Percentiles rank a stretch among this genome's conserved stretches.
These are phyloP conservation scores for Potamilus streckersoni DNA, from an alignment of 1,140 invertebrate species.

Conservation along the genomic window DNA sequence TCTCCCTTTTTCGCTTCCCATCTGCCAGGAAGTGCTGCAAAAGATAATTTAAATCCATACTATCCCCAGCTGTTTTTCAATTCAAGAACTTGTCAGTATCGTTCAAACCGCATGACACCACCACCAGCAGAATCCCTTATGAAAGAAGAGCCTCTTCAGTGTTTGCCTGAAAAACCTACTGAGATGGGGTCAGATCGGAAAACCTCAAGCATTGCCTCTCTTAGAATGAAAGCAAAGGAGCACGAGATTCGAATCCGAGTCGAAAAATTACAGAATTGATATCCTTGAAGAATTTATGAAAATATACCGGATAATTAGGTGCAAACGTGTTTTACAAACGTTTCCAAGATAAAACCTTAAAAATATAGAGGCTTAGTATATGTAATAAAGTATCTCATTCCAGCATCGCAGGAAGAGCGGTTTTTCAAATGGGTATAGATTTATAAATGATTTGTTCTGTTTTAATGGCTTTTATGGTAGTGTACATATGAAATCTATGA, in stretches of 20 bases:
- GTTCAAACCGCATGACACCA: neutral
- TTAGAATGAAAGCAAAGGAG: constrained; percentile 5
- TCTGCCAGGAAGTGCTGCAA: constrained; percentile 6
- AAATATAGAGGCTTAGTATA: too few species aligned
- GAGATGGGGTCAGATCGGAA: neutral
- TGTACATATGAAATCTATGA: too few species aligned
- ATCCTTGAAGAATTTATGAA: too few species aligned
- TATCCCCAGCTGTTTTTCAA: neutral
- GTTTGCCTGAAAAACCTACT: neutral
- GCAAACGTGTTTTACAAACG: too few species aligned
- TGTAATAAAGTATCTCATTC: too few species aligned
- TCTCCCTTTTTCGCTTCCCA: neutral
- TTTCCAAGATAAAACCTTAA: too few species aligned
- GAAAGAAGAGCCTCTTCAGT: neutral
- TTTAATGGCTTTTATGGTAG: too few species aligned
- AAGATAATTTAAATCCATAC: neutral
- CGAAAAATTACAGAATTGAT: too few species aligned
- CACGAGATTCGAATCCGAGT: neutral
- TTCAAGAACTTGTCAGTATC: neutral
- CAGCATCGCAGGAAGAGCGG: too few species aligned
- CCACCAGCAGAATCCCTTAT: neutral
- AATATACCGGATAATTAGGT: too few species aligned
- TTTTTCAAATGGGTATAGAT: too few species aligned
- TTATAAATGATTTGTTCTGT: too few species aligned
- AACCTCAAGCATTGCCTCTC: constrained; percentile 4